phyloP scores from a whole-genome alignment of 1,140 invertebrate species.

The Sweltsa coloradensis region DNA sequence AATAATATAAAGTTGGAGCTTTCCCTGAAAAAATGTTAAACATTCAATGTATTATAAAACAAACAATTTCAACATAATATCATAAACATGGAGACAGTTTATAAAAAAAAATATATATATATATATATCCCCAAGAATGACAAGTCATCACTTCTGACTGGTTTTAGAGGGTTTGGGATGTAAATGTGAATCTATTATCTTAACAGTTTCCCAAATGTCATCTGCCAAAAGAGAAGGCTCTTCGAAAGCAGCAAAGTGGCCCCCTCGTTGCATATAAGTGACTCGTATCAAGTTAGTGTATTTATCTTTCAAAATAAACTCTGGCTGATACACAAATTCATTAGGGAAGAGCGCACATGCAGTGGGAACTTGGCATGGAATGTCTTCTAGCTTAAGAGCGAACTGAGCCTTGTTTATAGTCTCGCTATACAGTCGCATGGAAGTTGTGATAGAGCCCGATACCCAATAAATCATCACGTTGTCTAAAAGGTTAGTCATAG shows the following conservation, averaged over 20 bases:
- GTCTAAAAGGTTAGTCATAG: slow-evolving; percentile 49
- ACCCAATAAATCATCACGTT: slow-evolving; percentile 70
- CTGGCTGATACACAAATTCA: slow-evolving; percentile 44
- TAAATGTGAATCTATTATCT: slow-evolving; percentile 7
- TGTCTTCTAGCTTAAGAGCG: too few relatives aligned
- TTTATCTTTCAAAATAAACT: slow-evolving; percentile 41
- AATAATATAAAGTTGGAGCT: too few relatives aligned
- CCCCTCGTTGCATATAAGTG: slow-evolving; percentile 48
- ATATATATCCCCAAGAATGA: too few relatives aligned
- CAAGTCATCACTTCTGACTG: too few relatives aligned
- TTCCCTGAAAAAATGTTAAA: too few relatives aligned
- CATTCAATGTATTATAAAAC: too few relatives aligned
- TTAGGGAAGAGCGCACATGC: slow-evolving; percentile 50
- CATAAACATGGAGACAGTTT: too few relatives aligned
- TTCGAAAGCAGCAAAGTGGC: slow-evolving; percentile 79
- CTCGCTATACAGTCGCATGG: slow-evolving; percentile 53
- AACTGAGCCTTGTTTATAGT: slow-evolving; percentile 27
- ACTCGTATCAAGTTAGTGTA: slow-evolving; percentile 50
- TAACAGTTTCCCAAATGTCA: slow-evolving; percentile 41
- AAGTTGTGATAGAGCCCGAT: slow-evolving; percentile 49
- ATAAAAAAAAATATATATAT: too few relatives aligned
- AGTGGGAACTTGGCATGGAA: slow-evolving; percentile 44
- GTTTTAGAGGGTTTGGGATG: too few relatives aligned
- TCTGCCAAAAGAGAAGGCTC: slow-evolving; percentile 52
- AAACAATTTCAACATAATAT: too few relatives aligned